Evolutionary conservation across 2,113 vertebrate genomes (phyloP), one percentile per base, ranked within the genome.

Genomic region (Saimiri boliviensis): DNA sequence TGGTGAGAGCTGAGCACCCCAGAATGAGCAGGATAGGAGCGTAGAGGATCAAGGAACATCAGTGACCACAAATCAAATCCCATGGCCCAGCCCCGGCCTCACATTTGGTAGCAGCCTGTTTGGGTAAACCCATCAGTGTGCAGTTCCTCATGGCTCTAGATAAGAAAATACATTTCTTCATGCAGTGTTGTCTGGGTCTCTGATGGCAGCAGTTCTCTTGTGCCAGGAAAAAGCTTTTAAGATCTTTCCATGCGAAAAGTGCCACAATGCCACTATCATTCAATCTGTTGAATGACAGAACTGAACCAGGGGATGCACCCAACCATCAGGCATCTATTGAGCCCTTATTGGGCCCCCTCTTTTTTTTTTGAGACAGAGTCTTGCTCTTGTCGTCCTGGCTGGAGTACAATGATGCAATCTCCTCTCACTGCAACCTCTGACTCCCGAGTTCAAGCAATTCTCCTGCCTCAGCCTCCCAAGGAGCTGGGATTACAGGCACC

Each of bases 251-350:
- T 27, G 30, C 32, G 76, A 40, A 47, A 63, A 14, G 54, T 8
- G 21, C 66, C 52, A 4, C 49, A 0, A 0, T 30, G 58, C 37
- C 56, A 42, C 81, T 45, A 10, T 63, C n/a, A 16, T 58, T n/a
- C 14, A 3, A 19, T 25, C 4, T 37, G 40, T 3, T 10, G 87
- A 58, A 37, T 1, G 49, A 30, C 4, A 16, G 73, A 1, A 8
- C 40, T 6, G 37, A 66, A 60, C 42, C 27, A 25, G 54, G 70
- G 76, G 37, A 4, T 2, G 12, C 37, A 4, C 3, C 7, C 25
- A 19, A 35, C 23, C 37, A 14, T 40, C 10, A 5, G 5, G 70
- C 45, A 3, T 19, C 47, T 52, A 27, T 6, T 0, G 0, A 25
- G 42, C 25, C n/a, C 70, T 80, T 32, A 6, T 3, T 1, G 8